These are phyloP conservation scores for Danaus chrysippus DNA, from an alignment of 2,888 invertebrate species.

Conservation along the genomic window DNA sequence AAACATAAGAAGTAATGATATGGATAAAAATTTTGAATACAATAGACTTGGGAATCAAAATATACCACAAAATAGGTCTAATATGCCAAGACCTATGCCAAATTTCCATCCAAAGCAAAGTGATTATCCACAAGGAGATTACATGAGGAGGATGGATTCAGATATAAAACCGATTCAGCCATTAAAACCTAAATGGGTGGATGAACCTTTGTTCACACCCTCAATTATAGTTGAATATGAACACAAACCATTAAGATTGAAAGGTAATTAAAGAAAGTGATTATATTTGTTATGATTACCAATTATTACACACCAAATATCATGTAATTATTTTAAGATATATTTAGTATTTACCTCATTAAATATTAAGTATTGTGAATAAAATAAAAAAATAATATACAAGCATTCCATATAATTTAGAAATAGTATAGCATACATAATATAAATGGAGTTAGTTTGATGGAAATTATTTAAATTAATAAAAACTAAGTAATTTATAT, in stretches of 20 bases:
- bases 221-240: slow-evolving; percentile 85
- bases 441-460: no score
- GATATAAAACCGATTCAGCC: slow-evolving; percentile 31
- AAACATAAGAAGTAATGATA: slow-evolving; percentile 28
- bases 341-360: no score
- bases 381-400: no score
- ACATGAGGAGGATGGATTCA: slow-evolving; percentile 30
- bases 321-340: no score
- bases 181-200: slow-evolving; percentile 51
- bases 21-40: slow-evolving; percentile 46
- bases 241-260: slow-evolving; percentile 78
- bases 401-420: no score
- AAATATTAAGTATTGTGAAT: no score
- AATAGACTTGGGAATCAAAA: slow-evolving; percentile 37
- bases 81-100: slow-evolving; percentile 39
- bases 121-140: slow-evolving; percentile 35
- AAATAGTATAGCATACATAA: no score
- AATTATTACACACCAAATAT: no score
- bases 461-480: no score
- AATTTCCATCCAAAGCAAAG: slow-evolving; percentile 37
- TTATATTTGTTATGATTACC: not conserved
- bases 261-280: slow-evolving; percentile 62
- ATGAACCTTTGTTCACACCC: slow-evolving; percentile 74
- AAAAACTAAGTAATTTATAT: no score
- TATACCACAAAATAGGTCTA: slow-evolving; percentile 33